Conservation (phyloP, 2,113 vertebrate genomes). For the Platysteira castanea region DNA sequence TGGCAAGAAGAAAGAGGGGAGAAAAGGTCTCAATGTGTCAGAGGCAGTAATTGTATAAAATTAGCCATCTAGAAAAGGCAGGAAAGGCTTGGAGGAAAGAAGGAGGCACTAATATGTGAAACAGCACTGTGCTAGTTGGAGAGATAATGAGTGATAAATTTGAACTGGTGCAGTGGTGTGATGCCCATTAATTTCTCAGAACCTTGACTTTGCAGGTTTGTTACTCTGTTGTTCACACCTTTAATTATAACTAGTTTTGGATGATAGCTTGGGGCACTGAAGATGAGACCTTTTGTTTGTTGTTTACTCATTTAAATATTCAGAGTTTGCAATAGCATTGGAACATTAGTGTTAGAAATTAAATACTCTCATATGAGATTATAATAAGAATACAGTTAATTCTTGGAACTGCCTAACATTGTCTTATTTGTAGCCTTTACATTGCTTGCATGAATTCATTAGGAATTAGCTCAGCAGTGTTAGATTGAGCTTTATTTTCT, state of each 20-base stretch:
- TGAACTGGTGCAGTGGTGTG: slow-evolving; percentile 62
- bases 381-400: slow-evolving; percentile 1
- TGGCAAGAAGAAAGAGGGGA: not conserved
- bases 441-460: slow-evolving; percentile 17
- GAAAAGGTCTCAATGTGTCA: slow-evolving; percentile 44
- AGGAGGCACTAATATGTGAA: slow-evolving; percentile 22
- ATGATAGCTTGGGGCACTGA: slow-evolving; percentile 57
- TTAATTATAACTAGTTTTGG: slow-evolving; percentile 70
- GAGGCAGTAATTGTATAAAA: slow-evolving; percentile 61
- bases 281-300: slow-evolving; percentile 66
- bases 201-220: slow-evolving; percentile 72
- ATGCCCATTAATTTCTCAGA: slow-evolving; percentile 68
- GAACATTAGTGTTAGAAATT: slow-evolving; percentile 51
- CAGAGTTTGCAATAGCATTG: slow-evolving; percentile 35
- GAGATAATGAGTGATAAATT: slow-evolving; percentile 65
- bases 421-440: slow-evolving; percentile 11
- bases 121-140: not conserved
- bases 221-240: slow-evolving; percentile 72
- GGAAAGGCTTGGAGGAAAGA: slow-evolving; percentile 20
- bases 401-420: not conserved
- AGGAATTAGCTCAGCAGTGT: not conserved
- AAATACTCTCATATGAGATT: slow-evolving; percentile 35
- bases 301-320: slow-evolving; percentile 68
- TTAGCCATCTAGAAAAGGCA: slow-evolving; percentile 60
- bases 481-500: not conserved